Conservation (phyloP, 2,113 vertebrate genomes). For the Eidolon helvum region DNA sequence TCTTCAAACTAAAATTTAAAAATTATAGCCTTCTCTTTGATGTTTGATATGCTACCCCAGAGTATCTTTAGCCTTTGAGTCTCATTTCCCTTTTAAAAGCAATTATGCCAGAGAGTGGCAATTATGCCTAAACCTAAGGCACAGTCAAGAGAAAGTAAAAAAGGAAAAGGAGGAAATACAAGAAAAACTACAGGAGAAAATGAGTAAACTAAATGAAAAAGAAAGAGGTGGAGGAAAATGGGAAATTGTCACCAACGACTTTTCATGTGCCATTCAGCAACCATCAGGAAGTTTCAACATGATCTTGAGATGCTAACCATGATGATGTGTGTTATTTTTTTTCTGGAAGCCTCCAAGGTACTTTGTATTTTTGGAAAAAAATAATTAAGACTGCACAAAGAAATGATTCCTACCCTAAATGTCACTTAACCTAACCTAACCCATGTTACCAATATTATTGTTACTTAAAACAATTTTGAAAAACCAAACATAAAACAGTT, state of each 20-base stretch:
- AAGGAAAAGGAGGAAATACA: not conserved
- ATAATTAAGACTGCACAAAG: not conserved
- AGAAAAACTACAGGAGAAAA: not conserved
- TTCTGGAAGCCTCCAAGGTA: not conserved
- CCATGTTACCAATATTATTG: not conserved
- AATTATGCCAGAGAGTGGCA: slow-evolving; percentile 18
- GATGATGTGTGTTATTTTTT: not conserved
- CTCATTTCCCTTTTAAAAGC: slow-evolving; percentile 35
- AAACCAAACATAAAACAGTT: not conserved
- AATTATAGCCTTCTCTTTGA: not conserved
- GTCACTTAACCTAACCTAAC: not conserved
- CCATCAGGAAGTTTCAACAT: not conserved
- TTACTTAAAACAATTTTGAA: not conserved
- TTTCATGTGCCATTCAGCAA: not conserved
- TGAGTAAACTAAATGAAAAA: not conserved
- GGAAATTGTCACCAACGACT: not conserved
- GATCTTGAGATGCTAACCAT: not conserved
- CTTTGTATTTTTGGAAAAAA: not conserved
- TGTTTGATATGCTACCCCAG: not conserved
- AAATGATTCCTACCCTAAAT: not conserved
- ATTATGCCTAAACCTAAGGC: not conserved
- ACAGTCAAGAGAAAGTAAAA: not conserved
- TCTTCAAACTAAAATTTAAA: slow-evolving; percentile 38
- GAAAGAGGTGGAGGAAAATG: not conserved
- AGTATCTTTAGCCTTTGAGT: not conserved